These are phyloP conservation scores for Pogonocherus hispidulus DNA, from an alignment of 2,888 invertebrate species.

Conservation along the genomic window DNA sequence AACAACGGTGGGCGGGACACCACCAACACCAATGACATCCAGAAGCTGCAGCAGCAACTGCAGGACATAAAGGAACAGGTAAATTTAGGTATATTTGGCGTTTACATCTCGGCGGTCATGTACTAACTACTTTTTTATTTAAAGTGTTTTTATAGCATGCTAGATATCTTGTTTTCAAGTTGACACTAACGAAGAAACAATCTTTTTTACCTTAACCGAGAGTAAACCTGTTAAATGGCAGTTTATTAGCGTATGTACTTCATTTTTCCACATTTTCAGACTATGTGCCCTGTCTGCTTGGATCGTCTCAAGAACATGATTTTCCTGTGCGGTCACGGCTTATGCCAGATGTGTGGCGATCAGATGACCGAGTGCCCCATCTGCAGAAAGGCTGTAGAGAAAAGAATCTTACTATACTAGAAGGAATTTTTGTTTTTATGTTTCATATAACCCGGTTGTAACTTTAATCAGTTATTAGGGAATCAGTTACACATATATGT, in stretches of 20 bases:
- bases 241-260: too few species aligned
- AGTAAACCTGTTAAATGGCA: too few species aligned
- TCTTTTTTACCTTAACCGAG: too few species aligned
- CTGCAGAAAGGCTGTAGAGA: slow-evolving; percentile 96
- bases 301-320: slow-evolving; percentile 99
- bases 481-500: not conserved
- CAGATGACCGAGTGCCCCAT: slow-evolving; percentile 98
- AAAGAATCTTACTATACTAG: slow-evolving; percentile 91
- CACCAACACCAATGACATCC: slow-evolving; percentile 83
- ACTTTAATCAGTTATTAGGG: not conserved
- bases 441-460: not conserved
- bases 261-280: slow-evolving; percentile 85
- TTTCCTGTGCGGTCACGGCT: slow-evolving; percentile 97
- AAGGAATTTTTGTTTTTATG: slow-evolving; percentile 1
- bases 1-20: slow-evolving; percentile 80
- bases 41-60: slow-evolving; percentile 92
- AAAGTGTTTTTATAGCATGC: too few species aligned
- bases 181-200: too few species aligned
- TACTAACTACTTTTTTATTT: too few species aligned
- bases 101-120: too few species aligned
- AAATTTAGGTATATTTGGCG: too few species aligned
- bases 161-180: too few species aligned
- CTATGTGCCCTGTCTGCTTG: slow-evolving; percentile 98
- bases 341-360: slow-evolving; percentile 99
- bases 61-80: slow-evolving; percentile 99